phyloP scores from a whole-genome alignment of 2,797 vertebrate genomes.

The Syndactyla subalaris region DNA sequence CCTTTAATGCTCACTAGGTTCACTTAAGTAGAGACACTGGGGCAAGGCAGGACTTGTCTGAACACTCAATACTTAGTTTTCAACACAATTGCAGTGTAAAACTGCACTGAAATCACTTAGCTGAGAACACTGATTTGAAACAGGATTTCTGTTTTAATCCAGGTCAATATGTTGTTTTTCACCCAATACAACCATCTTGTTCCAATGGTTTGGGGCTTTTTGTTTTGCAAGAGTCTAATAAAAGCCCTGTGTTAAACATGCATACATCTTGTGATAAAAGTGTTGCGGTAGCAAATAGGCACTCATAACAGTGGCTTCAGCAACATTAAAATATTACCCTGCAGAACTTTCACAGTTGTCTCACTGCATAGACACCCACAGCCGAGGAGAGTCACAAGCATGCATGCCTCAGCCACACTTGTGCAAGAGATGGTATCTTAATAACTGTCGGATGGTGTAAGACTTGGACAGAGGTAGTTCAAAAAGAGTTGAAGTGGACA shows the following conservation, averaged over 20 bases:
- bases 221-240: not conserved
- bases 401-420: not conserved
- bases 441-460: not conserved
- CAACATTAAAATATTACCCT: not conserved
- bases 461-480: not conserved
- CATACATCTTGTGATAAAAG: not conserved
- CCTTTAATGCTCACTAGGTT: not conserved
- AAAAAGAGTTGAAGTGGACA: not conserved
- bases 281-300: not conserved
- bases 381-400: not conserved
- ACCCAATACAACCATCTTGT: not conserved
- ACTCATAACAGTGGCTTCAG: not conserved
- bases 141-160: not conserved
- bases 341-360: not conserved
- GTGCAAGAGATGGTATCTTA: not conserved
- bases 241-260: fast-evolving
- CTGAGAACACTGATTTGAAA: not conserved
- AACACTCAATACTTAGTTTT: not conserved
- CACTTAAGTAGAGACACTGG: not conserved
- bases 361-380: not conserved
- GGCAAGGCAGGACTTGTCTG: not conserved
- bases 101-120: not conserved
- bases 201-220: not conserved
- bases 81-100: not conserved
- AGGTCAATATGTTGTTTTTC: not conserved